Percentiles rank a stretch among this genome's conserved stretches.
Conservation (phyloP, 2,113 vertebrate genomes). For the Odobenus rosmarus region DNA sequence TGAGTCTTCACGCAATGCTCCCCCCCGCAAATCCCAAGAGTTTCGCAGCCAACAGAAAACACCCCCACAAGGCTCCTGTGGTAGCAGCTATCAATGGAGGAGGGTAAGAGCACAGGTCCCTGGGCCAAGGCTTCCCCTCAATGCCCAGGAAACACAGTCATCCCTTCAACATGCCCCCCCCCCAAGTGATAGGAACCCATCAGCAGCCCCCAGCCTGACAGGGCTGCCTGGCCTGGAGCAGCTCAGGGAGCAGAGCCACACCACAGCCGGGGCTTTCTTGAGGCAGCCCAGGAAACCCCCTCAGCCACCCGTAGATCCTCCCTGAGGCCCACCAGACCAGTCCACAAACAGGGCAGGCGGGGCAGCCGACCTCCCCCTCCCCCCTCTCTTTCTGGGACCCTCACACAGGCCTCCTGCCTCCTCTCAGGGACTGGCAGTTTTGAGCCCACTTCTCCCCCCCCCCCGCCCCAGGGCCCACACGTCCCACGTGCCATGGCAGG, state of each 20-base stretch:
- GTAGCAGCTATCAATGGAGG: not conserved
- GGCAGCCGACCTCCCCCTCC: not conserved
- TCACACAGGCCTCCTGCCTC: not conserved
- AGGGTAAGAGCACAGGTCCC: not conserved
- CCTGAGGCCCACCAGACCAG: not conserved
- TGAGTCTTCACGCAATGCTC: not conserved
- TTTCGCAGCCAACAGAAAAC: not conserved
- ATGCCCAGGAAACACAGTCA: not conserved
- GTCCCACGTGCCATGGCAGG: conserved; percentile 7
- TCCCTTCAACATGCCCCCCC: not conserved
- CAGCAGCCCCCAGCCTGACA: not conserved
- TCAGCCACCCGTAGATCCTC: not conserved
- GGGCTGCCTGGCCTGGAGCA: not conserved
- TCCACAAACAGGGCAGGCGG: not conserved
- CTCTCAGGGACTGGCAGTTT: not conserved
- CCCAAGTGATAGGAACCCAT: not conserved
- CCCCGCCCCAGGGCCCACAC: not conserved
- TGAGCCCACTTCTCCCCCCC: not conserved
- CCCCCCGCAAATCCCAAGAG: not conserved
- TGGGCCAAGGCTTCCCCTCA: not conserved
- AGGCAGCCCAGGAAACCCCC: not conserved
- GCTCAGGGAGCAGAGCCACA: not conserved
- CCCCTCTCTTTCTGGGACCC: not conserved
- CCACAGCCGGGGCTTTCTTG: not conserved
- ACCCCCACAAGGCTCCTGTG: not conserved